phyloP scores from a whole-genome alignment of 2,888 invertebrate species.

The Lochmaea capreae region DNA sequence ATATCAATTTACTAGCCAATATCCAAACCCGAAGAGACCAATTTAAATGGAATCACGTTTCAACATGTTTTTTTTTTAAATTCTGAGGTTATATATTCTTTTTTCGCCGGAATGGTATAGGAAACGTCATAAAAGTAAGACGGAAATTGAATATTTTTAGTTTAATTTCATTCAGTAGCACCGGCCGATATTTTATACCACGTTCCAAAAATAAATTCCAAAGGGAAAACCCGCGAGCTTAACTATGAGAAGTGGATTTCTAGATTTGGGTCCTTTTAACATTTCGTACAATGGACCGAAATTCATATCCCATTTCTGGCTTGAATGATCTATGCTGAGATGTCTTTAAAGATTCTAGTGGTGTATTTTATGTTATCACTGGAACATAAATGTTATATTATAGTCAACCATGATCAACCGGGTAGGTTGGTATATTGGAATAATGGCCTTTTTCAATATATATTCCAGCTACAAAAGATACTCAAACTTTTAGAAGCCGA shows the following conservation, averaged over 20 bases:
- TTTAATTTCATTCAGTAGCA: conserved; percentile 39
- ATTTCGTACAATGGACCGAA: conserved; percentile 48
- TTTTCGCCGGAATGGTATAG: conserved; percentile 23
- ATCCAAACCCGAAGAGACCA: conserved; percentile 16
- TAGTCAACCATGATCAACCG: conserved; percentile 24
- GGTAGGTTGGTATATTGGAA: conserved; percentile 21
- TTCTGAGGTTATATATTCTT: conserved; percentile 30
- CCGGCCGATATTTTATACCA: conserved; percentile 37
- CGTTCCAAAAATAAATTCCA: conserved; percentile 39
- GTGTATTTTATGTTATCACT: conserved; percentile 52
- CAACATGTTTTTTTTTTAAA: conserved; percentile 20
- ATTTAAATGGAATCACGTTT: conserved; percentile 30
- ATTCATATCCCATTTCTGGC: conserved; percentile 49
- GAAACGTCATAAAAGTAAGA: conserved; percentile 33
- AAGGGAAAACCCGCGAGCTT: conserved; percentile 39
- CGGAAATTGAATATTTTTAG: conserved; percentile 41
- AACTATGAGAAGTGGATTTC: conserved; percentile 43
- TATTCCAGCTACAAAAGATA: background rate
- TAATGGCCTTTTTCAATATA: conserved; percentile 25
- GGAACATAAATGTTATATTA: conserved; percentile 50
- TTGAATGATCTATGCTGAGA: conserved; percentile 41
- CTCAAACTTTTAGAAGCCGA: background rate
- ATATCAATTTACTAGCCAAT: conserved; percentile 35
- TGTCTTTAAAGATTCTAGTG: conserved; percentile 49
- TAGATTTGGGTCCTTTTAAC: conserved; percentile 44